These are phyloP conservation scores for Recurvirostra avosetta DNA, from an alignment of 2,113 vertebrate genomes.

Conservation along the genomic window DNA sequence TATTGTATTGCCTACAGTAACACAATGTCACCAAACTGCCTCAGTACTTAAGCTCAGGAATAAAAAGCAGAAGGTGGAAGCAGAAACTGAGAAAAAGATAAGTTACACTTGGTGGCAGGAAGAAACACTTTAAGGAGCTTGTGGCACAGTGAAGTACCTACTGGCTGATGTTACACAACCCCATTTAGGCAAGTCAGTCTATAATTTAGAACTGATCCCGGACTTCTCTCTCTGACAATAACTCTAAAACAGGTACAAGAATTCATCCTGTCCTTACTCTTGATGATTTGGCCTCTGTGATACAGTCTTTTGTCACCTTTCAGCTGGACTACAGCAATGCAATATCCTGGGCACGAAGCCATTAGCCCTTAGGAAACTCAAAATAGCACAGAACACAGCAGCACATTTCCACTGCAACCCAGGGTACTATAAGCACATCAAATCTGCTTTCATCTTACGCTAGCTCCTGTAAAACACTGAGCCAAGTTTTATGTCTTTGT, in stretches of 20 bases:
- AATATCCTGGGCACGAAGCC: neutral
- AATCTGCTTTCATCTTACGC: neutral
- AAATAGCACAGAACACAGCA: slow-evolving; percentile 5
- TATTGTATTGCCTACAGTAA: neutral
- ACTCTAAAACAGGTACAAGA: neutral
- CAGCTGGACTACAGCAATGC: neutral
- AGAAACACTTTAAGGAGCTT: neutral
- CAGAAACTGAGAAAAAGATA: neutral
- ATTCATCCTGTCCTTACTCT: neutral
- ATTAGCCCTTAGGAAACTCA: slow-evolving; percentile 11
- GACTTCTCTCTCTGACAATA: neutral
- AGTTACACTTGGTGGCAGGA: neutral
- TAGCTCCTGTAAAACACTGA: neutral
- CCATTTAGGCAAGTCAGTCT: neutral
- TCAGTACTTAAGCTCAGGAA: neutral
- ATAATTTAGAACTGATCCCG: neutral
- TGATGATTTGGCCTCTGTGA: neutral
- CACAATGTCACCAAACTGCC: neutral
- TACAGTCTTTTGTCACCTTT: neutral
- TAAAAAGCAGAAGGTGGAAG: neutral
- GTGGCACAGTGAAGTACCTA: neutral
- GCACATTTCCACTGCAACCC: neutral
- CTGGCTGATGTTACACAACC: neutral
- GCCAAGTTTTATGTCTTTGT: neutral
- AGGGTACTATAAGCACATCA: neutral